A percentile compares a stretch with the other conserved stretches of the same genome.
These are phyloP conservation scores for Falco concolor DNA, from an alignment of 2,797 vertebrate species.

Conservation along the genomic window DNA sequence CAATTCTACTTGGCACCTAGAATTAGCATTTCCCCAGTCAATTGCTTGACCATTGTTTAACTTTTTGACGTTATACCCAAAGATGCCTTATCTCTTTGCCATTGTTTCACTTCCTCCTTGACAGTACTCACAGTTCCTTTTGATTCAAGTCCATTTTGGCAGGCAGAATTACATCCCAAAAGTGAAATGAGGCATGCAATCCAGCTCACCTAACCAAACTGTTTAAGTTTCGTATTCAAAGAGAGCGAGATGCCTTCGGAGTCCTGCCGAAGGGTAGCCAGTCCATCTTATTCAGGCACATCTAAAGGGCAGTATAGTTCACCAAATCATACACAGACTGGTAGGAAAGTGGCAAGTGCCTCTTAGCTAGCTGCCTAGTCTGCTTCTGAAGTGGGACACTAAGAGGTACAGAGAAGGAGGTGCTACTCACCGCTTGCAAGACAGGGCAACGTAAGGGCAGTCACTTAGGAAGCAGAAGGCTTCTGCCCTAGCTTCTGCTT, in stretches of 20 bases:
- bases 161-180: background rate
- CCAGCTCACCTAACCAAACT: background rate
- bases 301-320: background rate
- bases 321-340: background rate
- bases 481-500: background rate
- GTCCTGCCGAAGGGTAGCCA: background rate
- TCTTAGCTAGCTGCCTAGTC: background rate
- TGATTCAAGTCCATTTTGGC: background rate
- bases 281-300: background rate
- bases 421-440: background rate
- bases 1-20: background rate
- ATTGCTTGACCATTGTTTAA: background rate
- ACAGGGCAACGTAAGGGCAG: background rate
- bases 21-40: background rate
- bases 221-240: background rate
- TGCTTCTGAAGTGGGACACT: background rate
- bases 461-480: background rate
- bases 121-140: slow-evolving; percentile 6
- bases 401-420: background rate
- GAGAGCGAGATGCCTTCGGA: background rate
- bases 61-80: background rate
- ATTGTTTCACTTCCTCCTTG: slow-evolving; percentile 19
- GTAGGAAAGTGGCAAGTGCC: background rate
- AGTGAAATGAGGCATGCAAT: background rate
- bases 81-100: slow-evolving; percentile 35